A percentile compares a stretch with the other conserved stretches of the same genome.
These are phyloP conservation scores for Mixornis gularis DNA, from an alignment of 2,113 vertebrate genomes.

Conservation along the genomic window DNA sequence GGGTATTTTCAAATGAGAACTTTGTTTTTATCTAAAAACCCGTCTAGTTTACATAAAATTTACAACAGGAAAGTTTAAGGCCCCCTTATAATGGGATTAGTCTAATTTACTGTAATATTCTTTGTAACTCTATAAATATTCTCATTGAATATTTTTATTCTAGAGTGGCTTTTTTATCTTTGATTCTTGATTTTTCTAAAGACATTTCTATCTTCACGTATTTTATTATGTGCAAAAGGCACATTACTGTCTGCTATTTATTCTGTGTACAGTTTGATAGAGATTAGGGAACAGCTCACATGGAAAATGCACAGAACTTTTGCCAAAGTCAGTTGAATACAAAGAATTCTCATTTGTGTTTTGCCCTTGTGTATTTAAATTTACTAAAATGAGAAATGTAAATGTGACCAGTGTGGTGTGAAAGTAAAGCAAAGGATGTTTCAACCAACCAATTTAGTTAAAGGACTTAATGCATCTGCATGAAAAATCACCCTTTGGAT, in stretches of 20 bases:
- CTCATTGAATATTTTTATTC: neutral
- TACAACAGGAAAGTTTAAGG: neutral
- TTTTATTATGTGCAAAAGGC: neutral
- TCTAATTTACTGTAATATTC: neutral
- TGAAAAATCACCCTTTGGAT: neutral
- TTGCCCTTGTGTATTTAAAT: slow-evolving; percentile 28
- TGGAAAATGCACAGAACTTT: slow-evolving; percentile 25
- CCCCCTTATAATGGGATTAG: neutral
- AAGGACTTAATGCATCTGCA: neutral
- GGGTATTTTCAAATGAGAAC: neutral
- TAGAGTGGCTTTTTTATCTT: neutral
- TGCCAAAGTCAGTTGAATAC: neutral
- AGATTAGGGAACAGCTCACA: slow-evolving; percentile 27
- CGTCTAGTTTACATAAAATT: neutral
- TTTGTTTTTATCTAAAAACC: neutral
- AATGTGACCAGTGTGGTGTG: slow-evolving; percentile 16
- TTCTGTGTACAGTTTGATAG: slow-evolving; percentile 13
- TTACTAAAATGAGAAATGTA: slow-evolving; percentile 9
- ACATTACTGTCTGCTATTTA: neutral
- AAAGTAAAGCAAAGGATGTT: slow-evolving; percentile 3
- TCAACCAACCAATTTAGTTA: neutral
- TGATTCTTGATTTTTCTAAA: neutral
- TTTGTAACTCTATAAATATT: neutral
- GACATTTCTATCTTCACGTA: neutral
- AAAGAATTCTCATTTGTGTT: slow-evolving; percentile 31